A percentile compares a stretch with the other conserved stretches of the same genome.
Evolutionary conservation across 64 coral and sea anemone species (phyloP).

Genomic region (Porites lutea): DNA sequence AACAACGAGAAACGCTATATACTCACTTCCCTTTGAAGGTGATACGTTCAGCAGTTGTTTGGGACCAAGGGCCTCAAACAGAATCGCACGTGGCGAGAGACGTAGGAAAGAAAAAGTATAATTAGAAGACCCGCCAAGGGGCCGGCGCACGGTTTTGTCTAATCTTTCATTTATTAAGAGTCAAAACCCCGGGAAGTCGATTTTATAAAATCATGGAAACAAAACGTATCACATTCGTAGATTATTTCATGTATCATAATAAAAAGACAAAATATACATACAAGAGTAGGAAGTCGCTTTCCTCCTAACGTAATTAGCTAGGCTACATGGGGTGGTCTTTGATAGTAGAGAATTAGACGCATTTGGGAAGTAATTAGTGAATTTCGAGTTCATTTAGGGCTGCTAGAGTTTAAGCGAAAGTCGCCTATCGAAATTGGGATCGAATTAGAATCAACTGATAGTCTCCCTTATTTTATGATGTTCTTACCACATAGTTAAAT

Average conservation of each 20-base stretch:
- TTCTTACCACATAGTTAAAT: constrained; percentile 47
- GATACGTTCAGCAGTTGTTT: neutral
- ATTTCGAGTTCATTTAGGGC: neutral
- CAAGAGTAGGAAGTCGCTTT: constrained; percentile 12
- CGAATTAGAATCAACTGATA: constrained; percentile 6
- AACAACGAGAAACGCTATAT: neutral
- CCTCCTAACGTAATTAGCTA: constrained; percentile 39
- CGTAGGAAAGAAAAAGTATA: constrained; percentile 21
- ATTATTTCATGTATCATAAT: constrained; percentile 67
- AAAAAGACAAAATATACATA: constrained; percentile 50
- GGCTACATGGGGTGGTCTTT: constrained; percentile 25
- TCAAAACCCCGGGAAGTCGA: constrained; percentile 43
- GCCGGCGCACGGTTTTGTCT: constrained; percentile 3
- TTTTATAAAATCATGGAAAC: constrained; percentile 45
- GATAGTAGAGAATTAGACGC: constrained; percentile 7
- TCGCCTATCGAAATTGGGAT: neutral
- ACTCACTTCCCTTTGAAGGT: neutral
- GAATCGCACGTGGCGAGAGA: constrained; percentile 32
- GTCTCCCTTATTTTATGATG: constrained; percentile 29
- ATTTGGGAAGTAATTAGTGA: constrained; percentile 3
- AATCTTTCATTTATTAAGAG: constrained; percentile 23
- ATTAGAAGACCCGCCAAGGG: constrained; percentile 12
- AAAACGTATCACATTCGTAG: constrained; percentile 55
- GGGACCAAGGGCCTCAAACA: neutral
- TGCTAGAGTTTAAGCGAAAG: neutral